phyloP scores from a whole-genome alignment of 2,113 vertebrate species.

The Eolophus roseicapilla region DNA sequence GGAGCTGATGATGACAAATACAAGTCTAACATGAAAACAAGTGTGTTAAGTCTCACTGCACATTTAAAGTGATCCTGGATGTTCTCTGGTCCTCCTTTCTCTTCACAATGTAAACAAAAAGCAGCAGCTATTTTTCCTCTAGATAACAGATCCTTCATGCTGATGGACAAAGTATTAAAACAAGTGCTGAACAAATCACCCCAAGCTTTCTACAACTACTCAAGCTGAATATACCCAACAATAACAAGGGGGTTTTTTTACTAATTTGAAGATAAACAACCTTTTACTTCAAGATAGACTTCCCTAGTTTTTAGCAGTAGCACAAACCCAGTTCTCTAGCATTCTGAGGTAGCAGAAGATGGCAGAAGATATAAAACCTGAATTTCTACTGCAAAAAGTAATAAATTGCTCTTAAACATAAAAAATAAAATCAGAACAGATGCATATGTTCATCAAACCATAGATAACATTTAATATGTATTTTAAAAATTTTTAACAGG shows the following conservation, averaged over 20 bases:
- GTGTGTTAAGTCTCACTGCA: not conserved
- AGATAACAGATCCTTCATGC: not conserved
- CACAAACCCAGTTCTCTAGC: not conserved
- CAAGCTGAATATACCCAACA: not conserved
- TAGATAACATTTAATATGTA: not conserved
- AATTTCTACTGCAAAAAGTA: not conserved
- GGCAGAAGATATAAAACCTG: not conserved
- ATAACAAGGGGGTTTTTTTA: not conserved
- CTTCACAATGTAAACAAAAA: not conserved
- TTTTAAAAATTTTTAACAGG: not conserved
- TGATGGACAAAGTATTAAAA: not conserved
- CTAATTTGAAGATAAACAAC: not conserved
- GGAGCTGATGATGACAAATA: not conserved
- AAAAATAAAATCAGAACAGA: conserved; percentile 1
- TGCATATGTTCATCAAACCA: not conserved
- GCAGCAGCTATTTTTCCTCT: not conserved
- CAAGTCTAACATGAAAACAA: not conserved
- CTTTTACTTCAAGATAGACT: not conserved
- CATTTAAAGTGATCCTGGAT: not conserved
- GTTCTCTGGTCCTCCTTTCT: not conserved
- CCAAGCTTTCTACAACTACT: not conserved
- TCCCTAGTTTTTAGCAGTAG: not conserved
- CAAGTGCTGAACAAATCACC: not conserved
- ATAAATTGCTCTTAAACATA: not conserved
- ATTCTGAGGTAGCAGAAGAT: not conserved